These are phyloP conservation scores for Hydrolagus affinis DNA, from an alignment of 2,113 vertebrate genomes.

Conservation along the genomic window DNA sequence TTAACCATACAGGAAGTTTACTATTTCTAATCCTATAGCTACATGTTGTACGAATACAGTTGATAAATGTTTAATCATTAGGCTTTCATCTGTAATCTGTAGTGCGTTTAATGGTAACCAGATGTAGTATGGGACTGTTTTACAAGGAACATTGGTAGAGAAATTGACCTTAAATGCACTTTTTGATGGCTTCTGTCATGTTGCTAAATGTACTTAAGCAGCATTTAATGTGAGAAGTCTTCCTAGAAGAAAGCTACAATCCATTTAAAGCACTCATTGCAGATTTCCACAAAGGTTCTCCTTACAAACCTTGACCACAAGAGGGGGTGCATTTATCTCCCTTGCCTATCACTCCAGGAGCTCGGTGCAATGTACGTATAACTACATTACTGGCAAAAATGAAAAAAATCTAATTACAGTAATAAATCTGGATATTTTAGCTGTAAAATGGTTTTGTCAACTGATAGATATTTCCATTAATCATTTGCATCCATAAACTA, in stretches of 20 bases:
- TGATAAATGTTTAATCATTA: neutral
- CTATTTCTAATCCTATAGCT: neutral
- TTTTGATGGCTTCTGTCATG: neutral
- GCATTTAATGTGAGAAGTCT: neutral
- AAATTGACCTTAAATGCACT: neutral
- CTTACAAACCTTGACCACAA: constrained; percentile 13
- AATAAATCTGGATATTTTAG: constrained; percentile 99
- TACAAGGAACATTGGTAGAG: neutral
- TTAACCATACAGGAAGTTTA: neutral
- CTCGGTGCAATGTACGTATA: neutral
- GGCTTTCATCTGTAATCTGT: neutral
- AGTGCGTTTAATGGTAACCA: neutral
- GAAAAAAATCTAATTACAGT: constrained; percentile 79
- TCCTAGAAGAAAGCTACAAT: neutral
- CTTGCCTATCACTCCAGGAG: neutral
- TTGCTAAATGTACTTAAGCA: neutral
- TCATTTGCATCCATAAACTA: constrained; percentile 85
- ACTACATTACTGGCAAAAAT: constrained; percentile 58
- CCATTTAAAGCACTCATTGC: neutral
- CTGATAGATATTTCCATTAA: constrained; percentile 98
- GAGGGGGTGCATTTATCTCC: constrained; percentile 16
- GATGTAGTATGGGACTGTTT: neutral
- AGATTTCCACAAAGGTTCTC: neutral
- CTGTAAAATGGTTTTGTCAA: constrained; percentile 98
- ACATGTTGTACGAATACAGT: neutral